A percentile compares a stretch with the other conserved stretches of the same genome.
These are phyloP conservation scores for Leptodactylus fuscus DNA, from an alignment of 2,113 vertebrate genomes.

Conservation along the genomic window DNA sequence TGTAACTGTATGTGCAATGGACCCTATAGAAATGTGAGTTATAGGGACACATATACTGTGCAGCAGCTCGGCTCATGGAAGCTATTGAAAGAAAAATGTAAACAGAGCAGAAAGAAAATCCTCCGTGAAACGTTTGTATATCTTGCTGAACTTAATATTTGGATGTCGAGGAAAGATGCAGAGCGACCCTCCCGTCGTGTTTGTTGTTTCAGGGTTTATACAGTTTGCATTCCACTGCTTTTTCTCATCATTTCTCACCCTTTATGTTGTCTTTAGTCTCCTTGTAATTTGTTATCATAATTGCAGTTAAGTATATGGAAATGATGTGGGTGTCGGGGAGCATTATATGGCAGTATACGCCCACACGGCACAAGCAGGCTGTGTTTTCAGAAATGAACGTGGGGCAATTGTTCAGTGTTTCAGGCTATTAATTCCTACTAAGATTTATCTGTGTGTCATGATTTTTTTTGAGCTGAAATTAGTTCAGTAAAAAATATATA, in stretches of 20 bases:
- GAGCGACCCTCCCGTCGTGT: slow-evolving; percentile 15
- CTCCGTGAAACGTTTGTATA: slow-evolving; percentile 28
- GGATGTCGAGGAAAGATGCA: slow-evolving; percentile 41
- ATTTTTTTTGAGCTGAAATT: no score
- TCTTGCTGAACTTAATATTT: slow-evolving; percentile 32
- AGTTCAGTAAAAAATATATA: no score
- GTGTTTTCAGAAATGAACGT: not conserved
- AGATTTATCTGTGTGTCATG: no score
- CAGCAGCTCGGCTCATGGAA: slow-evolving; percentile 12
- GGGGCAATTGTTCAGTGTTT: no score
- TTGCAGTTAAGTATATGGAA: slow-evolving; percentile 32
- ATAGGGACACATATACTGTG: not conserved
- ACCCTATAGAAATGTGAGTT: no score
- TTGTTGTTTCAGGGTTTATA: slow-evolving; percentile 41
- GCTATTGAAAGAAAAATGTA: slow-evolving; percentile 31
- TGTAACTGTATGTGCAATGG: no score
- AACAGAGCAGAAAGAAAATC: slow-evolving; percentile 31
- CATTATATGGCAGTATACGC: not conserved
- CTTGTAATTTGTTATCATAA: slow-evolving; percentile 31
- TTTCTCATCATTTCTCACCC: slow-evolving; percentile 43
- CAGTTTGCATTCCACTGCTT: slow-evolving; percentile 35
- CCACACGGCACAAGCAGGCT: not conserved
- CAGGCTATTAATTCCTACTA: no score
- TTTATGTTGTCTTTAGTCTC: slow-evolving; percentile 13
- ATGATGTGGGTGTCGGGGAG: not conserved